Evolutionary conservation across 35 echinoderm and acorn worm species (phyloP).

Genomic region (Holothuria glaberrima): DNA sequence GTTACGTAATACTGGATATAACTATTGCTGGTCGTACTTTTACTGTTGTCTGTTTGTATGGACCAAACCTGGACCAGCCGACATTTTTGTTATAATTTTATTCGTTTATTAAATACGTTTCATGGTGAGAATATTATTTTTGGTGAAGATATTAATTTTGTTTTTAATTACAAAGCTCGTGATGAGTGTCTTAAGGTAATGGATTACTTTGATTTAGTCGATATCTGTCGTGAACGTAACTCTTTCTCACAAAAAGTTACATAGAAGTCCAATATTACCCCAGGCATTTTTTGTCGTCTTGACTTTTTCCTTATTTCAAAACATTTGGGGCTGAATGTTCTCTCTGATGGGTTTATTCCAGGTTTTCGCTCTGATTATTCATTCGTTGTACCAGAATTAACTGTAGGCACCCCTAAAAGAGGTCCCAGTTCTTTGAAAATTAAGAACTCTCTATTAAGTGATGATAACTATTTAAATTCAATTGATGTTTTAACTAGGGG

Average conservation of each 20-base stretch:
- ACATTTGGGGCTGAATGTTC: background rate
- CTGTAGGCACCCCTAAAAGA: background rate
- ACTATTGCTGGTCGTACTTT: too few species aligned
- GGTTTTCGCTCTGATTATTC: constrained; percentile 5
- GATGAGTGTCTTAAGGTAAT: background rate
- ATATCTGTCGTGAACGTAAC: background rate
- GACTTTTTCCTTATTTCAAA: background rate
- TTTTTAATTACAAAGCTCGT: constrained; percentile 7
- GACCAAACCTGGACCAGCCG: background rate
- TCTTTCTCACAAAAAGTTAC: background rate
- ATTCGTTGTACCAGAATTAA: background rate
- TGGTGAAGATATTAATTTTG: background rate
- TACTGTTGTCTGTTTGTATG: too few species aligned
- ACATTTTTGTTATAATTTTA: background rate
- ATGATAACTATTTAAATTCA: constrained; percentile 9
- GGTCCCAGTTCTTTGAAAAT: background rate
- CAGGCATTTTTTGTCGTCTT: background rate
- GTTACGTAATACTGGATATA: too few species aligned
- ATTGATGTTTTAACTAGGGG: background rate
- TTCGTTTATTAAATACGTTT: background rate
- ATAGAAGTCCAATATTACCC: background rate
- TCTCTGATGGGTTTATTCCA: background rate
- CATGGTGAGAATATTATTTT: background rate
- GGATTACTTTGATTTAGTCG: background rate
- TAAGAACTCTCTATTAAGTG: background rate